Conservation (phyloP, 1,140 invertebrate species). For the Drosophila erecta region DNA sequence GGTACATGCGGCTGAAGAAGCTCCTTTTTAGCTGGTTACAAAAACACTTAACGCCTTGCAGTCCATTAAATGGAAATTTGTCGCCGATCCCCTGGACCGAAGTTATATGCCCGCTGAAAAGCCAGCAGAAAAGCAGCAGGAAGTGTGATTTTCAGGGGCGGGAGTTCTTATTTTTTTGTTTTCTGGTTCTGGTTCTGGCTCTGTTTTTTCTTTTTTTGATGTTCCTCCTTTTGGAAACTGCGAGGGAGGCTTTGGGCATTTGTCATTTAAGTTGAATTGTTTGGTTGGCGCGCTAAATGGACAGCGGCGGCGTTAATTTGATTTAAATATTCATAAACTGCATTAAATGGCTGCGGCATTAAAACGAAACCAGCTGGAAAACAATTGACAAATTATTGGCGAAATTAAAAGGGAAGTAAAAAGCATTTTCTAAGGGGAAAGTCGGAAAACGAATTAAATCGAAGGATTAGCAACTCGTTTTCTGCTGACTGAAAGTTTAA, state of each 20-base stretch:
- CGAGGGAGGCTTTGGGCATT: not conserved
- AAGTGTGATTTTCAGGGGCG: not conserved
- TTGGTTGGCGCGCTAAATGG: constrained; percentile 54
- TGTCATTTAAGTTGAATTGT: constrained; percentile 53
- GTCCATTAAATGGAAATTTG: constrained; percentile 78
- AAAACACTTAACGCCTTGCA: constrained; percentile 78
- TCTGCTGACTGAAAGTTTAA: not conserved
- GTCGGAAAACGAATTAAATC: not conserved
- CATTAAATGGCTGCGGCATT: constrained; percentile 71
- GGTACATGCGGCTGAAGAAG: not conserved
- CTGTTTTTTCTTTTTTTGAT: no score
- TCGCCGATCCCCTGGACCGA: constrained; percentile 50
- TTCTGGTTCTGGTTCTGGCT: no score
- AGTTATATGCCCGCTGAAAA: no score
- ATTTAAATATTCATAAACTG: constrained; percentile 82
- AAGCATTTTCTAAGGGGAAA: not conserved
- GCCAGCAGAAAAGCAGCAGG: not conserved
- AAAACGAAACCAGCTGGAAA: constrained; percentile 40
- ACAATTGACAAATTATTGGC: constrained; percentile 32
- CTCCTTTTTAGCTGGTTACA: constrained; percentile 63
- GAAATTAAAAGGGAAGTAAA: constrained; percentile 2
- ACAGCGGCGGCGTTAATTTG: constrained; percentile 64
- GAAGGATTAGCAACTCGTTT: constrained; percentile 8
- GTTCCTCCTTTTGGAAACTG: no score
- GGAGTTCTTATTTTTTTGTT: not conserved